Conservation (phyloP, 2,888 invertebrate genomes). For the Aphidius colemani region DNA sequence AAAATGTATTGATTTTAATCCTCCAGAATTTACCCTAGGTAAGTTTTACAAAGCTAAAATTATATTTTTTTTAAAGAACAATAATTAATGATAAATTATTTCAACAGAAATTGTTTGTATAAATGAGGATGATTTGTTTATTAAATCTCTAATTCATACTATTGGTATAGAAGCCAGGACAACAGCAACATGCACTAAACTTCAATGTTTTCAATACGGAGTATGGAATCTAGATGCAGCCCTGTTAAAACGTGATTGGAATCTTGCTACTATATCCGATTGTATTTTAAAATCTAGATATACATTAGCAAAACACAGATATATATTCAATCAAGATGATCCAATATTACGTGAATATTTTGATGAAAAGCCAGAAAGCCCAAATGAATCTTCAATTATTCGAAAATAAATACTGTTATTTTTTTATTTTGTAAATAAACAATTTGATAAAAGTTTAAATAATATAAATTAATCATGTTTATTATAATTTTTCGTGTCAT, state of each 20-base stretch:
- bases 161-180: constrained; percentile 80
- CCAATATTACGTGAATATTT: constrained; percentile 37
- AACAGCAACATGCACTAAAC: constrained; percentile 77
- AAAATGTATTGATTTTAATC: constrained; percentile 79
- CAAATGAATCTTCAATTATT: too few species aligned
- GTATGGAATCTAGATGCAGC: constrained; percentile 78
- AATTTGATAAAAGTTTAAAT: too few species aligned
- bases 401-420: too few species aligned
- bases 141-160: constrained; percentile 80
- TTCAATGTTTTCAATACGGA: constrained; percentile 84
- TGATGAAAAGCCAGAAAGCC: constrained; percentile 9
- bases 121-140: constrained; percentile 80
- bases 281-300: constrained; percentile 68
- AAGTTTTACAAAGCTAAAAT: constrained; percentile 36
- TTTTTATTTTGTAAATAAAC: too few species aligned
- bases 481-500: too few species aligned
- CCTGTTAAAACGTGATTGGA: constrained; percentile 83
- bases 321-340: constrained; percentile 57
- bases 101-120: constrained; percentile 80
- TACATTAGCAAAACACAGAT: constrained; percentile 63
- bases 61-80: neutral
- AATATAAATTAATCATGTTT: too few species aligned
- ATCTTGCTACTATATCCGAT: constrained; percentile 68
- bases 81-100: neutral
- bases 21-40: constrained; percentile 87